A percentile compares a stretch with the other conserved stretches of the same genome.
Conservation (phyloP, 1,140 invertebrate genomes). For the Dysdera silvatica region DNA sequence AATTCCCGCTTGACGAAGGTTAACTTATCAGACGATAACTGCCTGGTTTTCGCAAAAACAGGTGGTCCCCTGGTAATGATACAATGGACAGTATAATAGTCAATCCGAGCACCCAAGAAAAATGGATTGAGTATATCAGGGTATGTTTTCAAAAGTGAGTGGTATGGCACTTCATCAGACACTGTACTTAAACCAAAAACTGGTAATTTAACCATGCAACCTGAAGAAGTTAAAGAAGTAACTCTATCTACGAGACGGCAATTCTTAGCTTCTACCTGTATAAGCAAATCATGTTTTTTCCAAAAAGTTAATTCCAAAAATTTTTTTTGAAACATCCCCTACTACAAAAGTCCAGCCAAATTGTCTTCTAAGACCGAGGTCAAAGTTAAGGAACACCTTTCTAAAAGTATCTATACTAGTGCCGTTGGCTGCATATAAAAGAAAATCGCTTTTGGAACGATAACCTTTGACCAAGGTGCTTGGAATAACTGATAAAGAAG, state of each 20-base stretch:
- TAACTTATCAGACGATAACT: not conserved
- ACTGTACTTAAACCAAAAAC: not conserved
- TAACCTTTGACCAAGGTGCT: not conserved
- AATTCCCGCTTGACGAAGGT: not conserved
- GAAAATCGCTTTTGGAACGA: not conserved
- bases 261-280: slow-evolving; percentile 1
- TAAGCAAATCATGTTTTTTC: not conserved
- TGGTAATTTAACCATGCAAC: not conserved
- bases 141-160: not conserved
- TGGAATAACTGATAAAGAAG: not conserved
- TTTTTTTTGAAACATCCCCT: not conserved
- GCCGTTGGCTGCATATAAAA: not conserved
- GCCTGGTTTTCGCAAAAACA: not conserved
- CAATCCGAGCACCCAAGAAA: not conserved
- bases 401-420: not conserved
- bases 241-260: not conserved
- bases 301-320: not conserved
- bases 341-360: not conserved
- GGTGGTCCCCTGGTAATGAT: not conserved
- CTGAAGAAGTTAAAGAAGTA: not conserved
- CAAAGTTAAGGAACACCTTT: not conserved
- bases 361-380: not conserved
- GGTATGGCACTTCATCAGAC: not conserved
- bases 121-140: not conserved
- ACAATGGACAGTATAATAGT: not conserved